Conservation (phyloP, 2,113 vertebrate genomes). For the Dipodomys spectabilis region DNA sequence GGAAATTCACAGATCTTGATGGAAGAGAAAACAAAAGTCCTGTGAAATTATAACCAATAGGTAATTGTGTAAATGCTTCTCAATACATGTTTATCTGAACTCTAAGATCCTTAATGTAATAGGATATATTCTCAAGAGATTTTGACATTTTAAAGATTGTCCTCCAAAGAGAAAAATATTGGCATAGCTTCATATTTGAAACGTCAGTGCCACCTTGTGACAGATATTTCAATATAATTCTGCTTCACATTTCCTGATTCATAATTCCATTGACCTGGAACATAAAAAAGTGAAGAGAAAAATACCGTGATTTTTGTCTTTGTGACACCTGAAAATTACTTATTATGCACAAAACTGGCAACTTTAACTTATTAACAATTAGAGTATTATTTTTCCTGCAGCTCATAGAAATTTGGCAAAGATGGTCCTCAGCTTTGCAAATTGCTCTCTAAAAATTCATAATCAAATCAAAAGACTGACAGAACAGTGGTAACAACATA, state of each 20-base stretch:
- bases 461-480: not conserved
- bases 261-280: not conserved
- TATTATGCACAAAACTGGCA: not conserved
- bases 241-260: constrained; percentile 1
- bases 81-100: constrained; percentile 54
- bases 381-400: not conserved
- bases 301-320: not conserved
- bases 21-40: not conserved
- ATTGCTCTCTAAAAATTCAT: not conserved
- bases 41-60: not conserved
- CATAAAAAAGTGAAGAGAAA: not conserved
- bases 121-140: constrained; percentile 5
- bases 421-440: not conserved
- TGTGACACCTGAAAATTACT: not conserved
- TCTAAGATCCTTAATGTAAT: constrained; percentile 60
- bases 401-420: not conserved
- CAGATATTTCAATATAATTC: not conserved
- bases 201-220: constrained; percentile 86
- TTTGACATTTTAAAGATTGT: constrained; percentile 45
- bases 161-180: not conserved
- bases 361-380: not conserved
- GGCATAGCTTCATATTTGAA: constrained; percentile 73
- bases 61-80: constrained; percentile 39
- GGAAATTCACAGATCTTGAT: constrained; percentile 21
- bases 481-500: not conserved